A percentile compares a stretch with the other conserved stretches of the same genome.
Conservation (phyloP, 2,888 invertebrate species). For the Kuschelorhynchus macadamiae region DNA sequence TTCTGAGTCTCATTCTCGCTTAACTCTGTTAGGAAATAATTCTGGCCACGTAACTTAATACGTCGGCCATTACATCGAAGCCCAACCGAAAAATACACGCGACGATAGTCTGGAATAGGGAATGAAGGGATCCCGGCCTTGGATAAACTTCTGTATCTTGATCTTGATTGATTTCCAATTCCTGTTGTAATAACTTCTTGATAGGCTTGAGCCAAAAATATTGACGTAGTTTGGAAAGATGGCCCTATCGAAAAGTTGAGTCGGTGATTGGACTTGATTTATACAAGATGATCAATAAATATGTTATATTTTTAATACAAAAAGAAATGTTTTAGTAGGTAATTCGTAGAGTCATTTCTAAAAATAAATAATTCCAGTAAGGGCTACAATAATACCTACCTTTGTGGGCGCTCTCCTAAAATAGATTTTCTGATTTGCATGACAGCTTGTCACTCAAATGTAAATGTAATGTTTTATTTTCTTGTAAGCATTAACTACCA, state of each 20-base stretch:
- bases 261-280: no score
- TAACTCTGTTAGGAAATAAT: conserved; percentile 51
- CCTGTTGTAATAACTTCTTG: conserved; percentile 61
- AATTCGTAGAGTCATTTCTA: no score
- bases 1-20: conserved; percentile 45
- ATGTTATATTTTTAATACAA: no score
- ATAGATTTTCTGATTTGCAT: no score
- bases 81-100: conserved; percentile 52
- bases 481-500: no score
- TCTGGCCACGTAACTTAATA: conserved; percentile 54
- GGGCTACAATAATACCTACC: no score
- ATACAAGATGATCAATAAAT: no score
- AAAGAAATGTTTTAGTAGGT: no score
- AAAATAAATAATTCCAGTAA: no score
- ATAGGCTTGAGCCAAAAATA: conserved; percentile 60
- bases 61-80: conserved; percentile 51
- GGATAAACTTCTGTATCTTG: conserved; percentile 57
- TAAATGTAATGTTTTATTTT: no score
- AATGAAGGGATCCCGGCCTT: conserved; percentile 47
- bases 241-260: conserved; percentile 44
- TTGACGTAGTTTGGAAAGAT: conserved; percentile 63
- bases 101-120: conserved; percentile 52
- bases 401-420: no score
- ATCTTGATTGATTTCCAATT: conserved; percentile 66
- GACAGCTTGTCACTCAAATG: no score